phyloP scores from a whole-genome alignment of 1,140 invertebrate species.

The Maniola jurtina region DNA sequence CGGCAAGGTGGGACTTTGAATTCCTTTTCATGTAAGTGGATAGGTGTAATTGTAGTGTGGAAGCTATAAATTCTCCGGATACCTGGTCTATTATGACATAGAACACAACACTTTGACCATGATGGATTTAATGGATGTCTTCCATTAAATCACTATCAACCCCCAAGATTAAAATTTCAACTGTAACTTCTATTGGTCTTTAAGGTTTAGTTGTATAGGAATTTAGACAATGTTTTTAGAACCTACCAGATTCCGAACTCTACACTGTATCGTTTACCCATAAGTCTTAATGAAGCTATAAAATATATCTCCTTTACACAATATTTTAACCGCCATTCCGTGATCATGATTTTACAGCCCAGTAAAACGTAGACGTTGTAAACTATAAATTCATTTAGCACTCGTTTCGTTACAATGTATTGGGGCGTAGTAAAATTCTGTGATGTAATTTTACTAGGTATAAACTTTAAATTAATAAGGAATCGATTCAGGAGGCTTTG shows the following conservation, averaged over 20 bases:
- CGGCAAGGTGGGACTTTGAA: no score
- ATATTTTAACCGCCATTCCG: slow-evolving; percentile 36
- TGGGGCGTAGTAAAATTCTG: slow-evolving; percentile 3
- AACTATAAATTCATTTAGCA: slow-evolving; percentile 41
- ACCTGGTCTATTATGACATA: no score
- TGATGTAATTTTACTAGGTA: slow-evolving; percentile 1
- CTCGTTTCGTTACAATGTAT: slow-evolving; percentile 26
- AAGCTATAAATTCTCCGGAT: no score
- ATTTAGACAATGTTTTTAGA: neutral
- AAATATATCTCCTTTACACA: slow-evolving; percentile 39
- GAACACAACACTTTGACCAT: no score
- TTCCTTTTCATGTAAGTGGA: no score
- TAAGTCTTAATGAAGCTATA: slow-evolving; percentile 39
- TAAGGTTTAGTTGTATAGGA: neutral
- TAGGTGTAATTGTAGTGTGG: no score
- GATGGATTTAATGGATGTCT: no score
- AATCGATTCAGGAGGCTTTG: neutral
- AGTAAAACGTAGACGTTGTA: slow-evolving; percentile 32
- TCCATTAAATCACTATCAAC: no score
- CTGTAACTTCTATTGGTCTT: no score
- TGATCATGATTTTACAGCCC: slow-evolving; percentile 37
- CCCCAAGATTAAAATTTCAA: no score
- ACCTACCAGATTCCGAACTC: neutral
- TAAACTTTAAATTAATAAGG: slow-evolving; percentile 7
- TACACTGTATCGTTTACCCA: slow-evolving; percentile 2